Percentiles rank a stretch among this genome's conserved stretches.
phyloP scores from a whole-genome alignment of 1,140 invertebrate genomes.

The Goniozus legneri region DNA sequence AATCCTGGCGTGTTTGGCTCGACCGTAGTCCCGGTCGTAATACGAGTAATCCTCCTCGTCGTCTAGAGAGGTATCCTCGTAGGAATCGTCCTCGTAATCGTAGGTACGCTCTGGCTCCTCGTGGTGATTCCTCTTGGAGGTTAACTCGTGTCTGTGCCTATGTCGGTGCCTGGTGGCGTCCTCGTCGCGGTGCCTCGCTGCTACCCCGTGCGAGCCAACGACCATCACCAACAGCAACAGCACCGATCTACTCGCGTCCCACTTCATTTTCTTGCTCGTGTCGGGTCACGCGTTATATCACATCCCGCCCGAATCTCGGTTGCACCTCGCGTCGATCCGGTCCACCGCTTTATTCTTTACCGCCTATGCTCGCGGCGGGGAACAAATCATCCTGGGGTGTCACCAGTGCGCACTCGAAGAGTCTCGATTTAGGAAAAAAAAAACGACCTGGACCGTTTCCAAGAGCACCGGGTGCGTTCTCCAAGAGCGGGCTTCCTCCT shows the following conservation, averaged over 20 bases:
- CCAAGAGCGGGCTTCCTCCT: background rate
- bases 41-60: conserved; percentile 17
- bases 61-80: too few relatives aligned
- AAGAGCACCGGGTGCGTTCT: background rate
- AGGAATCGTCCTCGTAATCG: conserved; percentile 16
- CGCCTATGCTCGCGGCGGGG: too few relatives aligned
- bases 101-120: conserved; percentile 6
- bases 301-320: too few relatives aligned
- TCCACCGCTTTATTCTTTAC: too few relatives aligned
- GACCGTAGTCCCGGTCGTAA: conserved; percentile 9
- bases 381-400: too few relatives aligned
- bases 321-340: too few relatives aligned
- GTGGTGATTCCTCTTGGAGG: conserved; percentile 15
- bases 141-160: conserved; percentile 33
- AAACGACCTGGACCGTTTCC: too few relatives aligned
- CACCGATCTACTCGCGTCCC: too few relatives aligned
- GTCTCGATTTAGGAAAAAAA: too few relatives aligned
- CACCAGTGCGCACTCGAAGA: too few relatives aligned
- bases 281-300: conserved; percentile 26
- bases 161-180: conserved; percentile 28
- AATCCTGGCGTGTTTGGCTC: too few relatives aligned
- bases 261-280: too few relatives aligned
- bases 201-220: conserved; percentile 18
- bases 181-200: conserved; percentile 18
- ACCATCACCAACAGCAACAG: conserved; percentile 20